phyloP scores from a whole-genome alignment of 37 sponge, comb jelly and placozoan genomes.

The Diacarnus erythraeanus region DNA sequence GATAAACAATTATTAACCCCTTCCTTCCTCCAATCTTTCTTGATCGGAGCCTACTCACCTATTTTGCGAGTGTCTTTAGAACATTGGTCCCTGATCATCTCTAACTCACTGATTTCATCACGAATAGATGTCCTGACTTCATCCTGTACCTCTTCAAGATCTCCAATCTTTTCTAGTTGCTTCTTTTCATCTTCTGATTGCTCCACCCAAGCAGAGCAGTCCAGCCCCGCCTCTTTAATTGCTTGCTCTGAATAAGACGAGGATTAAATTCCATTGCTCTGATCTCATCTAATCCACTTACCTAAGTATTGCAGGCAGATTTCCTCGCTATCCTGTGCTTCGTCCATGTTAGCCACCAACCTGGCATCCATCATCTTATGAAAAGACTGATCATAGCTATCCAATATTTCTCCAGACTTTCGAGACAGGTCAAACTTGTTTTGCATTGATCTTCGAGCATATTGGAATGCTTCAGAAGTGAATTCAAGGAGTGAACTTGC shows the following conservation, averaged over 20 bases:
- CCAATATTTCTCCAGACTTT: neutral
- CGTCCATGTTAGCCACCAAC: constrained; percentile 9
- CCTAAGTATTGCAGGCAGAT: constrained; percentile 8
- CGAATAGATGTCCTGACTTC: neutral
- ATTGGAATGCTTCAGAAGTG: constrained; percentile 18
- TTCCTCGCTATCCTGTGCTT: constrained; percentile 3
- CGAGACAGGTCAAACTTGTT: constrained; percentile 25
- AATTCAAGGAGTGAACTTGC: constrained; percentile 30
- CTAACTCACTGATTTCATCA: constrained; percentile 26
- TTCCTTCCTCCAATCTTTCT: neutral
- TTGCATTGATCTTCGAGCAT: constrained; percentile 25
- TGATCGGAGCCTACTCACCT: constrained; percentile 16
- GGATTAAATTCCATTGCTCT: neutral
- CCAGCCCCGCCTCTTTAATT: constrained; percentile 8
- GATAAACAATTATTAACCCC: neutral
- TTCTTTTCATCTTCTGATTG: neutral
- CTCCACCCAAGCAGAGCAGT: neutral
- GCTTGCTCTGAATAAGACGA: neutral
- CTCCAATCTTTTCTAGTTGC: neutral
- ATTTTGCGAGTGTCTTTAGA: constrained; percentile 2
- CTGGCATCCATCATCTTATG: constrained; percentile 5
- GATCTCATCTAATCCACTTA: constrained; percentile 1
- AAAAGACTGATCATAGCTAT: constrained; percentile 23
- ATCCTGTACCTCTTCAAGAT: neutral
- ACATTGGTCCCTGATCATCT: constrained; percentile 20